These are phyloP conservation scores for Hydriomena furcata DNA, from an alignment of 2,888 invertebrate genomes.

Conservation along the genomic window DNA sequence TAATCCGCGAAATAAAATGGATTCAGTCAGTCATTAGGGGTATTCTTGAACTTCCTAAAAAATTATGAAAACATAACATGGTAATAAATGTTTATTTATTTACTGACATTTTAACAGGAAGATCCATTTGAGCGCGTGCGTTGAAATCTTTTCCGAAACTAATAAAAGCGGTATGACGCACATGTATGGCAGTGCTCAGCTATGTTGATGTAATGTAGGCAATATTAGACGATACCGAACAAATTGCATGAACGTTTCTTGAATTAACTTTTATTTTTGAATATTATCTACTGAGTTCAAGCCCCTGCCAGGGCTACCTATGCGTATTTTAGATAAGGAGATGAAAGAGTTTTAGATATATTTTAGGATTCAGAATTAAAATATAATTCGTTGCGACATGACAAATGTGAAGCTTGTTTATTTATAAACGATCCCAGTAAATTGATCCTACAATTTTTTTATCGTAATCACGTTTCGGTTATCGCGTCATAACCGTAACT, in stretches of 20 bases:
- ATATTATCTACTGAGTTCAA: too few species aligned
- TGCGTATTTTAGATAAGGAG: too few species aligned
- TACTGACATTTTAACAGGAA: too few species aligned
- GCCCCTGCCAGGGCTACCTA: too few species aligned
- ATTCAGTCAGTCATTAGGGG: not conserved
- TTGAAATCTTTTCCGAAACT: constrained; percentile 22
- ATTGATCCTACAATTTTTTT: constrained; percentile 18
- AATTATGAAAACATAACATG: too few species aligned
- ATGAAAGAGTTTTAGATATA: too few species aligned
- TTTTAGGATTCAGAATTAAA: too few species aligned
- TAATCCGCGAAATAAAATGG: not conserved
- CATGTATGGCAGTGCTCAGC: not conserved
- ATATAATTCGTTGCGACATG: too few species aligned
- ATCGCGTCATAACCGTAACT: not conserved
- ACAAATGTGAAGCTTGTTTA: too few species aligned
- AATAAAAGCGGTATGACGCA: constrained; percentile 23
- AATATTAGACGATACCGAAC: not conserved
- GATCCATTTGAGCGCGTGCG: constrained; percentile 12
- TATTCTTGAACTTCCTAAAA: too few species aligned
- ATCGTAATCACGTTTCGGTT: not conserved
- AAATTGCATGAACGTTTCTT: too few species aligned
- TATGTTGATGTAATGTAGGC: constrained; percentile 11
- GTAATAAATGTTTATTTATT: not conserved
- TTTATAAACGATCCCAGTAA: constrained; percentile 22
- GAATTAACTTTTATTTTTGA: too few species aligned